Conservation (phyloP, 2,113 vertebrate species). For the Calonectris borealis region DNA sequence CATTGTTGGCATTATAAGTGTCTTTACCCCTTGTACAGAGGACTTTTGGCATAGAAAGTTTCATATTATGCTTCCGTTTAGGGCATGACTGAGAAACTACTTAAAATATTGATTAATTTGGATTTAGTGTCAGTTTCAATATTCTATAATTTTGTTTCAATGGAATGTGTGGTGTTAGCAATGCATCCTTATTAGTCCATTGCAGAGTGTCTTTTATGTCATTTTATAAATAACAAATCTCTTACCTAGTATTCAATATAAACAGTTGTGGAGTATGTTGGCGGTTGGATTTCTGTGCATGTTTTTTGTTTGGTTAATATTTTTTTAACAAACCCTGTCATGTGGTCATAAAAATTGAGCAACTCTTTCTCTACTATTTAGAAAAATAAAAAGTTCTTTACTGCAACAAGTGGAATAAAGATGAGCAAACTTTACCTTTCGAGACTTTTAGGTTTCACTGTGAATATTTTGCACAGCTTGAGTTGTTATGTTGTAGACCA, state of each 20-base stretch:
- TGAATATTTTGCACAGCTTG: background rate
- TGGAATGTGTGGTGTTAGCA: background rate
- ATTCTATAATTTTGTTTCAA: background rate
- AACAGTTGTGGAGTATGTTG: background rate
- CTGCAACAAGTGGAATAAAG: background rate
- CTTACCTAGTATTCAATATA: background rate
- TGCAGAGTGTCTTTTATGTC: background rate
- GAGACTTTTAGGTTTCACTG: background rate
- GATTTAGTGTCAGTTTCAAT: background rate
- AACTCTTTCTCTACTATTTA: background rate
- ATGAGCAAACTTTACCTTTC: background rate
- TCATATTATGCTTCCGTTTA: background rate
- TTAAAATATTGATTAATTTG: background rate
- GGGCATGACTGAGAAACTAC: background rate
- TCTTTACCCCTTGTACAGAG: background rate
- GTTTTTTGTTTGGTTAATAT: background rate
- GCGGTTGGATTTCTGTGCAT: background rate
- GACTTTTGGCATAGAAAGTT: background rate
- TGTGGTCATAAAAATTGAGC: background rate
- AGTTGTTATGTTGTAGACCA: background rate
- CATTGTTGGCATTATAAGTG: background rate
- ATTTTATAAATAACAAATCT: background rate
- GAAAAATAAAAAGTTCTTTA: background rate
- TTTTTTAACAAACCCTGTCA: background rate
- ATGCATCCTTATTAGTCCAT: background rate